Base-by-base conservation (phyloP, 2,113 vertebrate species). In the Sinocyclocheilus anophthalmus region DNA sequence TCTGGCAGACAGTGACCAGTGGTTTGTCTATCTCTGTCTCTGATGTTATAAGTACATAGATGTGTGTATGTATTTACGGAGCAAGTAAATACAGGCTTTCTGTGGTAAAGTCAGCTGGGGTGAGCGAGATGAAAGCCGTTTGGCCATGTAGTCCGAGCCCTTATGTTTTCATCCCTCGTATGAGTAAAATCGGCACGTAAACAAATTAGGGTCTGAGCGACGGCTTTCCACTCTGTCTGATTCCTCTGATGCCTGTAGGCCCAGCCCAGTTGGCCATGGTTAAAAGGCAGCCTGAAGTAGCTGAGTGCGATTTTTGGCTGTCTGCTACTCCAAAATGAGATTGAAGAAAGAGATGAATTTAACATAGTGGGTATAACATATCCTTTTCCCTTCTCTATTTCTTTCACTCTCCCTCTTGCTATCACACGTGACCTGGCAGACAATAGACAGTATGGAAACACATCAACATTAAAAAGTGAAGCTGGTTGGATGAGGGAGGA, bases 131-230 rank as follows among this genome's bases (percentile, higher is more conserved):
- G 86, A 69, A 82, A 37, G 42, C 42, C 10, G 10, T 11, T 0
- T 45, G 42, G 42, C 42, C 42, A 0, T 45, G 42, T 45, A 45
- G 45, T 87, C 59, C 26, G 45, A 83, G 70, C n/a, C n/a, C 18
- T 37, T 53, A 33, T 30, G 42, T 88, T 89, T 78, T 85, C 61
- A 69, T 75, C 67, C 83, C 83, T 87, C 75, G 50, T 82, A 83
- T 87, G 85, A 85, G 82, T 89, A 88, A 89, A 87, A 85, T 82
- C 65, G 8, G 75, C 84, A 86, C 84, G 37, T 90, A 90, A 91
- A 91, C 88, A 92, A 88, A 88, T 83, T 84, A 85, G 81, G 48
- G 55, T n/a, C 57, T 72, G 81, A 86, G 84, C 42, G 76, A 87
- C 45, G 45, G 45, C 84, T 81, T 80, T 79, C 81, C 57, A 80